Evolutionary conservation across 2,888 invertebrate species (phyloP).

Genomic region (Slavum lentiscoides): DNA sequence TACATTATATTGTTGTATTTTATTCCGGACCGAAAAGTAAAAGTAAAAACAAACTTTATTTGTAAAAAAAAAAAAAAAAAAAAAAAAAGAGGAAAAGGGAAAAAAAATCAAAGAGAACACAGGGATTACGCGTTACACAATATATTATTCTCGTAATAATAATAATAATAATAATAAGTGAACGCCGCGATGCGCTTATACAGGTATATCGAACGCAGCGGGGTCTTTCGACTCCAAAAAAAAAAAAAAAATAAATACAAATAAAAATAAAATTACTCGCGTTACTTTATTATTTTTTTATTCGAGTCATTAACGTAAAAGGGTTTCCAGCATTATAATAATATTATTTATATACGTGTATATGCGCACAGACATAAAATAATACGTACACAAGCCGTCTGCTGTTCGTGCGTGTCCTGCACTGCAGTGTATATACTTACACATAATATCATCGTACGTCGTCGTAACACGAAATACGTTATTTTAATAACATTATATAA

Average conservation of each 20-base stretch:
- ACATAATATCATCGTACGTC: not conserved
- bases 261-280: not conserved
- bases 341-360: not conserved
- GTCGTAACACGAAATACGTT: slow-evolving; percentile 26
- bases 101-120: too few relatives aligned
- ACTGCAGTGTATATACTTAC: too few relatives aligned
- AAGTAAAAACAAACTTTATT: too few relatives aligned
- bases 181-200: not conserved
- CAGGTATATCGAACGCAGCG: not conserved
- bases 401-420: slow-evolving; percentile 37
- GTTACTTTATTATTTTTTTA: slow-evolving; percentile 23
- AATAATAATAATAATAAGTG: slow-evolving; percentile 12
- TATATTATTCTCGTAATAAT: not conserved
- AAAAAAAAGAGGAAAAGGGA: too few relatives aligned
- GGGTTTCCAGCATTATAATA: slow-evolving; percentile 38
- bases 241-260: not conserved
- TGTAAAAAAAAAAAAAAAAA: too few relatives aligned
- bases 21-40: too few relatives aligned
- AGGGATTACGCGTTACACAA: not conserved
- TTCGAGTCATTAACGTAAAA: slow-evolving; percentile 54
- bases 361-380: not conserved
- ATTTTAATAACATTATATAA: slow-evolving; percentile 42
- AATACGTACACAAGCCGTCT: not conserved
- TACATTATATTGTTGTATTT: too few relatives aligned
- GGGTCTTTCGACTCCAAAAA: not conserved